Percentiles rank a stretch among this genome's conserved stretches.
Conservation (phyloP, 1,140 invertebrate species). For the Trichogramma pretiosum region DNA sequence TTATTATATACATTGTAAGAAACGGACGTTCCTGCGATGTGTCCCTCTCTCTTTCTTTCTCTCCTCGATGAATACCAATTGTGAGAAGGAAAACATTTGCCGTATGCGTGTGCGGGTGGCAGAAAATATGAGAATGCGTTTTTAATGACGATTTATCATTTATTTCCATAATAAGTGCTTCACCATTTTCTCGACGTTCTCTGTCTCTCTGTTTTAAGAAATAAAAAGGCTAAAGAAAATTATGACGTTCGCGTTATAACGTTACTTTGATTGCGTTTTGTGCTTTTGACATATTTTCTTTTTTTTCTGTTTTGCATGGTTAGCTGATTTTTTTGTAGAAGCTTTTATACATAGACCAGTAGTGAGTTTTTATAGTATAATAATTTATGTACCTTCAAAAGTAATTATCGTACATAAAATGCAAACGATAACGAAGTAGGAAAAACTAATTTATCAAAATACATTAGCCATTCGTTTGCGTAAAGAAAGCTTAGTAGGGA, state of each 20-base stretch:
- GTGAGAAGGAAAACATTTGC: too few species aligned
- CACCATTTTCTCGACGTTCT: not conserved
- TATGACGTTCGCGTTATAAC: conserved; percentile 1
- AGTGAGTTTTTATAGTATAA: conserved; percentile 1
- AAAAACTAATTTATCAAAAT: conserved; percentile 1
- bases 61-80: too few species aligned
- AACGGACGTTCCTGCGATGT: too few species aligned
- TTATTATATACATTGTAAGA: too few species aligned
- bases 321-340: conserved; percentile 1
- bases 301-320: not conserved
- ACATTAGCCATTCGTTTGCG: conserved; percentile 6
- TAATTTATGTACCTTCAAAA: conserved; percentile 7
- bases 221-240: conserved; percentile 4
- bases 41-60: too few species aligned
- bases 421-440: not conserved
- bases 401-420: conserved; percentile 7
- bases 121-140: conserved; percentile 2
- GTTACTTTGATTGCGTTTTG: too few species aligned
- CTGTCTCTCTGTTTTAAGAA: not conserved
- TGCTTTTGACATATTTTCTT: conserved; percentile 9
- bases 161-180: too few species aligned
- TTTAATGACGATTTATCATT: conserved; percentile 6
- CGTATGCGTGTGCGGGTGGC: too few species aligned
- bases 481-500: too few species aligned
- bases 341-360: conserved; percentile 6